Evolutionary conservation across 2,888 invertebrate genomes (phyloP).

Genomic region (Amblyjoppa fuscipennis): DNA sequence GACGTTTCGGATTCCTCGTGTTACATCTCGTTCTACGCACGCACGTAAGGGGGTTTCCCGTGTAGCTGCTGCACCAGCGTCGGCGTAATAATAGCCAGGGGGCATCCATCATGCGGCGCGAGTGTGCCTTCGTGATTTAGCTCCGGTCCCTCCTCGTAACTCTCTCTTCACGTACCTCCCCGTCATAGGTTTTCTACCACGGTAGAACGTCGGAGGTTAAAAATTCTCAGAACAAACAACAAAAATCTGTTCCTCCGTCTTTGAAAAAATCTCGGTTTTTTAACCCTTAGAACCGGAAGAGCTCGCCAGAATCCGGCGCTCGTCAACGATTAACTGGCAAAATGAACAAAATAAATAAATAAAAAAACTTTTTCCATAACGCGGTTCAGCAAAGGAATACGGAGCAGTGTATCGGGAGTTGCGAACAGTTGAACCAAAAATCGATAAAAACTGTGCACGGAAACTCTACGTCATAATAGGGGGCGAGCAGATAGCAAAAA

Average conservation of each 20-base stretch:
- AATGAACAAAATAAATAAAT: not conserved
- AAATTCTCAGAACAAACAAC: not conserved
- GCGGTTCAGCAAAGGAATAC: not conserved
- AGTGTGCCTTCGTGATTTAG: slow-evolving; percentile 48
- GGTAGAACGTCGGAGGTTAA: not conserved
- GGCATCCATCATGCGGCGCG: slow-evolving; percentile 80
- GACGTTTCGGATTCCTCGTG: slow-evolving; percentile 39
- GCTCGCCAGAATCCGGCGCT: too few species aligned
- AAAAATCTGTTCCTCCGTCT: not conserved
- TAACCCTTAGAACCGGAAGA: too few species aligned
- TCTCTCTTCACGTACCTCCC: slow-evolving; percentile 18
- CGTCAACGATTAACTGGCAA: too few species aligned
- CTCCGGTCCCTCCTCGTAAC: slow-evolving; percentile 1
- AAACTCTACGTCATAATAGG: slow-evolving; percentile 58
- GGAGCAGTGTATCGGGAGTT: slow-evolving; percentile 11
- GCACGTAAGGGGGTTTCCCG: slow-evolving; percentile 47
- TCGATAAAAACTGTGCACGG: too few species aligned
- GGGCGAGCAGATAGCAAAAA: not conserved
- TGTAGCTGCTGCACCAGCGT: slow-evolving; percentile 74
- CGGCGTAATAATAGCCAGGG: slow-evolving; percentile 81
- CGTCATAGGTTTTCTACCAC: not conserved
- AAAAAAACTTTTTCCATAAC: not conserved
- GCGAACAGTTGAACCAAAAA: slow-evolving; percentile 27
- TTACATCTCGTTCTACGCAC: slow-evolving; percentile 46
- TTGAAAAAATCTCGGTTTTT: too few species aligned